Percentiles rank a stretch among this genome's conserved stretches.
phyloP scores from a whole-genome alignment of 1,140 invertebrate species.

The Paraescarpia echinospica region DNA sequence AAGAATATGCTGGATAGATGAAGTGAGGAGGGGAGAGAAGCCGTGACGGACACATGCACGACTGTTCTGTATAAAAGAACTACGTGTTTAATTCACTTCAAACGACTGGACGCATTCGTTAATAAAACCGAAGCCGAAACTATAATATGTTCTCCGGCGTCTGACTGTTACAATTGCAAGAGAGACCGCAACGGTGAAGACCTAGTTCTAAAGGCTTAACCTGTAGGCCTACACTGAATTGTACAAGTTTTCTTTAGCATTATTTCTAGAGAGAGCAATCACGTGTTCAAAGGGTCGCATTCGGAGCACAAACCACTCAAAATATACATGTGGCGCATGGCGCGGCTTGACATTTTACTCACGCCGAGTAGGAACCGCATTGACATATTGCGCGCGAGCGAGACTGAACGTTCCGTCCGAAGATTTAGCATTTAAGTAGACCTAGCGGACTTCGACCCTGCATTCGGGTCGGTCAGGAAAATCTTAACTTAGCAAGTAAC shows the following conservation, averaged over 20 bases:
- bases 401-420: background rate
- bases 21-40: too few relatives aligned
- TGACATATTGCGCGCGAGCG: background rate
- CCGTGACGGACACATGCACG: too few relatives aligned
- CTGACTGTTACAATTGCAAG: background rate
- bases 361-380: background rate
- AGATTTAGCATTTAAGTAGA: too few relatives aligned
- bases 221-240: too few relatives aligned
- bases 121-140: background rate
- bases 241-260: background rate
- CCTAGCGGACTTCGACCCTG: too few relatives aligned
- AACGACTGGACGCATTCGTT: too few relatives aligned
- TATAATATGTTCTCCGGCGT: background rate
- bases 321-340: background rate
- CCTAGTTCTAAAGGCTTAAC: too few relatives aligned
- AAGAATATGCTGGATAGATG: too few relatives aligned
- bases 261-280: background rate
- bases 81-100: too few relatives aligned
- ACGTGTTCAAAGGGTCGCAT: background rate
- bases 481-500: too few relatives aligned
- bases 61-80: too few relatives aligned
- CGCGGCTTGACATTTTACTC: background rate
- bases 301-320: background rate
- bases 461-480: too few relatives aligned
- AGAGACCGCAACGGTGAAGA: background rate